These are phyloP conservation scores for Cavia aperea DNA, from an alignment of 2,113 vertebrate genomes.

Conservation along the genomic window DNA sequence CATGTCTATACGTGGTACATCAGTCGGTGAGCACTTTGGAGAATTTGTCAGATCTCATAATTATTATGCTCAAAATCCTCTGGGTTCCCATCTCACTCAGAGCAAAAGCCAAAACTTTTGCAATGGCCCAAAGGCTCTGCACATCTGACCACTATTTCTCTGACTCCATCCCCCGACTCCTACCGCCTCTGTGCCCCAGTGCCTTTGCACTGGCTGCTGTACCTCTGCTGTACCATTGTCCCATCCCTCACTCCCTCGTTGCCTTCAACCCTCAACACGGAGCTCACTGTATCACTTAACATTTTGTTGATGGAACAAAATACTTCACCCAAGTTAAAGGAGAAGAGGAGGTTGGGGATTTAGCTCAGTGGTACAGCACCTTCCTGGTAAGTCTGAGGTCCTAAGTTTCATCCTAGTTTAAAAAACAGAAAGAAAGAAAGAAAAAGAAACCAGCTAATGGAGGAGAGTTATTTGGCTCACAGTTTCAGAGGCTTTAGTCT, in stretches of 20 bases:
- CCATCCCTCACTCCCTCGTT: background rate
- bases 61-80: background rate
- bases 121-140: background rate
- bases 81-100: background rate
- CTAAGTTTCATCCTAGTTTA: too few species aligned
- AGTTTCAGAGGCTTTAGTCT: background rate
- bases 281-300: background rate
- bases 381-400: too few species aligned
- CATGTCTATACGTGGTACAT: background rate
- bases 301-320: background rate
- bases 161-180: accelerated
- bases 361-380: too few species aligned
- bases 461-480: background rate
- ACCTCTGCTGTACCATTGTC: background rate
- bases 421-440: too few species aligned
- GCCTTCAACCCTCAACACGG: background rate
- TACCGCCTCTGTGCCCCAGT: background rate
- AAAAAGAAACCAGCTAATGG: too few species aligned
- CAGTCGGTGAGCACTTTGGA: background rate
- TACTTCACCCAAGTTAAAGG: background rate
- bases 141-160: background rate
- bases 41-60: background rate
- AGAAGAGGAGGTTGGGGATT: background rate
- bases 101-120: background rate
- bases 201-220: accelerated